phyloP scores from a whole-genome alignment of 1,140 invertebrate species.

The Daktulosphaira vitifoliae region DNA sequence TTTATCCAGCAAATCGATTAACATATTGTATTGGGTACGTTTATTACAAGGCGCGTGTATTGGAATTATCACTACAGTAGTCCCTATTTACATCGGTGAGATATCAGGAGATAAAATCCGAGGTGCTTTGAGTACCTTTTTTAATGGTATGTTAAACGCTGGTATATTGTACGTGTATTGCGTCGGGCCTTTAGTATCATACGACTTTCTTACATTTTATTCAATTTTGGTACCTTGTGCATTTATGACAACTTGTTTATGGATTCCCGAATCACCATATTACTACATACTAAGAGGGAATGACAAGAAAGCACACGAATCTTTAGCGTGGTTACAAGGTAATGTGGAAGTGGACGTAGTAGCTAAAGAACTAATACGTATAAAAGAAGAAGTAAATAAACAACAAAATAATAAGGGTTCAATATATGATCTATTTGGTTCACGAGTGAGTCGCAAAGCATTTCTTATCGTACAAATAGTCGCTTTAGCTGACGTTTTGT shows the following conservation, averaged over 20 bases:
- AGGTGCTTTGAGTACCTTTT: slow-evolving; percentile 55
- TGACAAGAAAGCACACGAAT: slow-evolving; percentile 52
- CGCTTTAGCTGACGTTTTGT: slow-evolving; percentile 36
- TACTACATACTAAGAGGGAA: slow-evolving; percentile 55
- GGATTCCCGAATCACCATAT: slow-evolving; percentile 76
- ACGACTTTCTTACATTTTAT: slow-evolving; percentile 55
- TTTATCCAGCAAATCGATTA: slow-evolving; percentile 44
- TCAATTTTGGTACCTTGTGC: slow-evolving; percentile 53
- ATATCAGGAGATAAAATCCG: slow-evolving; percentile 47
- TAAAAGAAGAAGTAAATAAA: slow-evolving; percentile 37
- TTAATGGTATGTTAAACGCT: slow-evolving; percentile 66
- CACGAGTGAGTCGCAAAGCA: slow-evolving; percentile 34
- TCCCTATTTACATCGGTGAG: slow-evolving; percentile 79
- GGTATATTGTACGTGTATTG: slow-evolving; percentile 69
- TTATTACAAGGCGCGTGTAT: slow-evolving; percentile 54
- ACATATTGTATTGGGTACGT: slow-evolving; percentile 49
- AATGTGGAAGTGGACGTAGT: slow-evolving; percentile 29
- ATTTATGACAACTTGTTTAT: slow-evolving; percentile 58
- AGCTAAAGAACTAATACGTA: slow-evolving; percentile 34
- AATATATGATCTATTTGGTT: slow-evolving; percentile 34
- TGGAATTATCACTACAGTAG: slow-evolving; percentile 64
- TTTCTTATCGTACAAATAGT: slow-evolving; percentile 38
- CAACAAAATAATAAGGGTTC: slow-evolving; percentile 16
- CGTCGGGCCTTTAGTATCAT: slow-evolving; percentile 63
- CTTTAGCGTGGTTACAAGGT: slow-evolving; percentile 58